A percentile compares a stretch with the other conserved stretches of the same genome.
Evolutionary conservation across 2,797 vertebrate species (phyloP).

Genomic region (Percopsis omiscomaycus): DNA sequence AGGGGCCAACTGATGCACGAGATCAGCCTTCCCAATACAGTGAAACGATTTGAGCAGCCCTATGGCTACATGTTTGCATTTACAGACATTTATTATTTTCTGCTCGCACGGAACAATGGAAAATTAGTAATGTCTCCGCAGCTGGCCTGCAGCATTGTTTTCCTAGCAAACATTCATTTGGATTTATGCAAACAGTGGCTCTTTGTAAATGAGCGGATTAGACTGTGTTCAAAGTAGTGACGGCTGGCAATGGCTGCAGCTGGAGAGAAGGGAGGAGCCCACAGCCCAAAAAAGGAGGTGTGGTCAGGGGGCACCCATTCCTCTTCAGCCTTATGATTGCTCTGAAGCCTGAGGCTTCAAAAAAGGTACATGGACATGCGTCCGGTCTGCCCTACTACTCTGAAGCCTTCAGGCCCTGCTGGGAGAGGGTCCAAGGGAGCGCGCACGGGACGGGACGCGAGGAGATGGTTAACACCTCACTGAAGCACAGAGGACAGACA

Average conservation of each 20-base stretch:
- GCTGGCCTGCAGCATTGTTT: constrained; percentile 35
- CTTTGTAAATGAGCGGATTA: constrained; percentile 40
- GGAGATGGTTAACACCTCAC: background rate
- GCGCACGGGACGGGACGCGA: background rate
- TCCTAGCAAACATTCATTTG: constrained; percentile 46
- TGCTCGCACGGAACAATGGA: constrained; percentile 16
- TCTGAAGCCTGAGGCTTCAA: background rate
- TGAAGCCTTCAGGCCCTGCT: constrained; percentile 13
- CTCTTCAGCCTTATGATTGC: constrained; percentile 21
- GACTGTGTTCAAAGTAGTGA: constrained; percentile 44
- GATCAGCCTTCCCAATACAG: constrained; percentile 5
- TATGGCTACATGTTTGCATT: constrained; percentile 9
- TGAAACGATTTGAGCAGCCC: constrained; percentile 8
- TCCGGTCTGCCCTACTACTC: background rate
- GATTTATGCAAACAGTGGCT: constrained; percentile 37
- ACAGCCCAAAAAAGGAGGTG: too few species aligned
- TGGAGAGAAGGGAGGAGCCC: constrained; percentile 2
- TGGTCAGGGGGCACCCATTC: background rate
- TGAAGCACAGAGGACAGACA: background rate
- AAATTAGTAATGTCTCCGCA: constrained; percentile 22
- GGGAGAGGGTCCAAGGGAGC: background rate
- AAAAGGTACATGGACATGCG: background rate
- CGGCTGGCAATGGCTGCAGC: constrained; percentile 5
- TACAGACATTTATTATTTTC: constrained; percentile 30
- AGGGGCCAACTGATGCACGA: background rate